phyloP scores from a whole-genome alignment of 1,140 invertebrate species.

The Brachionus asplanchnoidis region DNA sequence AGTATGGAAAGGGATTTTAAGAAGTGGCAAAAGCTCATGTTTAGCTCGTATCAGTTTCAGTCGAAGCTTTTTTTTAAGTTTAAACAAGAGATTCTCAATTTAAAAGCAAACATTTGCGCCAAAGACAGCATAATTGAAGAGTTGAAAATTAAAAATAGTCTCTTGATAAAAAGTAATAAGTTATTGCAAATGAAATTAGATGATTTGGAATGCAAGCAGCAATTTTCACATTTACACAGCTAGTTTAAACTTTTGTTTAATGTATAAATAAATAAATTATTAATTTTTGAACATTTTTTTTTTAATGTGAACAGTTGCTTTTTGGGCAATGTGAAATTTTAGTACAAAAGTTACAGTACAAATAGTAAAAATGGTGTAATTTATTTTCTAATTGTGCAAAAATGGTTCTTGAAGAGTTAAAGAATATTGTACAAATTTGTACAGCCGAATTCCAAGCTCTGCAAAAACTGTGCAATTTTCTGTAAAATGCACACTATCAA shows the following conservation, averaged over 20 bases:
- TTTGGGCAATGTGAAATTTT: too few relatives aligned
- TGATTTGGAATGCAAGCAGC: not conserved
- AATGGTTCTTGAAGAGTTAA: too few relatives aligned
- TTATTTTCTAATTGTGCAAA: too few relatives aligned
- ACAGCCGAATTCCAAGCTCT: too few relatives aligned
- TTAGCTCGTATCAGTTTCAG: conserved; percentile 37
- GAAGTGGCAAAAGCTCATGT: conserved; percentile 30
- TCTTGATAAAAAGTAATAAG: not conserved
- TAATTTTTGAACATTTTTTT: too few relatives aligned
- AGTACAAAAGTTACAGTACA: too few relatives aligned
- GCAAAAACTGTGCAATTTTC: too few relatives aligned
- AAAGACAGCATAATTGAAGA: conserved; percentile 11
- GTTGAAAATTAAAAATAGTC: not conserved
- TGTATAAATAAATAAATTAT: too few relatives aligned
- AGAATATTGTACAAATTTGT: too few relatives aligned
- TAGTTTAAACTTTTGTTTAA: not conserved
- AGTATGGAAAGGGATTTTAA: conserved; percentile 11
- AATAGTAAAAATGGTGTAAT: too few relatives aligned
- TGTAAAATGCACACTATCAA: too few relatives aligned
- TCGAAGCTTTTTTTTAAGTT: conserved; percentile 3
- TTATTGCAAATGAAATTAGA: conserved; percentile 1
- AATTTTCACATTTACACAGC: not conserved
- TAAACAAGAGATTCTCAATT: conserved; percentile 26
- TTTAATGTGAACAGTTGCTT: too few relatives aligned
- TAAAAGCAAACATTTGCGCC: conserved; percentile 15